These are phyloP conservation scores for Plebejus argus DNA, from an alignment of 2,888 invertebrate genomes.

Conservation along the genomic window DNA sequence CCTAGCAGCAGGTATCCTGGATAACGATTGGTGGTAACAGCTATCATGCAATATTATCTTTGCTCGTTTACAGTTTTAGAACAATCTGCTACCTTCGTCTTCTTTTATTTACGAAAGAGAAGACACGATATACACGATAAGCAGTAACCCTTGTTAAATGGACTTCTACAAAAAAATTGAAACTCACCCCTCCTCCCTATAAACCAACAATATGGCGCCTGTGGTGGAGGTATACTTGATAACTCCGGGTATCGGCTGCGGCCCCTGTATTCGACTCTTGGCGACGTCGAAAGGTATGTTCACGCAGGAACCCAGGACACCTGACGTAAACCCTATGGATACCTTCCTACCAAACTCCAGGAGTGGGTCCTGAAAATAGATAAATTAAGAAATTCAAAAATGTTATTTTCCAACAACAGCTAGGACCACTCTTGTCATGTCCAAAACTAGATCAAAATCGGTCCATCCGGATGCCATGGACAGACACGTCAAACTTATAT, in stretches of 20 bases:
- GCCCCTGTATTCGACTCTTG: slow-evolving; percentile 96
- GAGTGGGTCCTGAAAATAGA: slow-evolving; percentile 78
- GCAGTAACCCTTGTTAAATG: too few relatives aligned
- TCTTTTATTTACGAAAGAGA: too few relatives aligned
- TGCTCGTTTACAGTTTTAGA: too few relatives aligned
- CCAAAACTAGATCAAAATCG: too few relatives aligned
- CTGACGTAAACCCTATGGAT: slow-evolving; percentile 92
- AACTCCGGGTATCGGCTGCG: slow-evolving; percentile 86
- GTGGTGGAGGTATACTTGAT: slow-evolving; percentile 91
- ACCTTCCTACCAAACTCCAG: slow-evolving; percentile 88
- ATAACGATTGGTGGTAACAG: too few relatives aligned
- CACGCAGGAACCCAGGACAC: slow-evolving; percentile 90
- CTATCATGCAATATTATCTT: too few relatives aligned
- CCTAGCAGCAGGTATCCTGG: too few relatives aligned
- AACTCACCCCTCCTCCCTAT: slow-evolving; percentile 92
- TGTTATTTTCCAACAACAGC: too few relatives aligned
- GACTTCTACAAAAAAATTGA: background rate
- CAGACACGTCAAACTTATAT: too few relatives aligned
- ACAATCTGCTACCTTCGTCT: too few relatives aligned
- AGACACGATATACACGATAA: too few relatives aligned
- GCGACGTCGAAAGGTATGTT: slow-evolving; percentile 99
- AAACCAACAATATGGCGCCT: slow-evolving; percentile 86
- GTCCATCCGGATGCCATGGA: too few relatives aligned
- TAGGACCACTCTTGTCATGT: background rate
- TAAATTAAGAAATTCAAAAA: background rate